Conservation (phyloP, 1,140 invertebrate species). For the Ceratina japonica region DNA sequence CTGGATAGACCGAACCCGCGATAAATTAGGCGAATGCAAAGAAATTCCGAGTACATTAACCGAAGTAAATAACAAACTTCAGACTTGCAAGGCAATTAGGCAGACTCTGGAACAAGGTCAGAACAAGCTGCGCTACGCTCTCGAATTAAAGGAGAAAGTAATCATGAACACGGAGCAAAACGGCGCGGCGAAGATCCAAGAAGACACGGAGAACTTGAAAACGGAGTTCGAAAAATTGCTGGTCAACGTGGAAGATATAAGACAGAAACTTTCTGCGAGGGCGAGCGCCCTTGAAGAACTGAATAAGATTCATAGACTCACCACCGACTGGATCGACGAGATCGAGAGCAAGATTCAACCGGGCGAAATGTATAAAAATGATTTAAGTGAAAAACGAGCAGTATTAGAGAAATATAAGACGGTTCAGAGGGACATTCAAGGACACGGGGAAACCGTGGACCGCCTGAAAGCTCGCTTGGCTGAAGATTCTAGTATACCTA, state of each 20-base stretch:
- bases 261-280: constrained; percentile 85
- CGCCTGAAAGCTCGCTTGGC: constrained; percentile 84
- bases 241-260: constrained; percentile 88
- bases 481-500: constrained; percentile 84
- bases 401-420: constrained; percentile 90
- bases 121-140: constrained; percentile 92
- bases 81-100: constrained; percentile 90
- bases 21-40: constrained; percentile 88
- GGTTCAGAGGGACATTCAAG: constrained; percentile 87
- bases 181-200: constrained; percentile 92
- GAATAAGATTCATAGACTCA: constrained; percentile 88
- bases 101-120: constrained; percentile 94
- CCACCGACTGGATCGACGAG: constrained; percentile 92
- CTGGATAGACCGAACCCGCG: constrained; percentile 92
- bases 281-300: constrained; percentile 90
- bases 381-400: constrained; percentile 94
- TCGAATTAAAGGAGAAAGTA: constrained; percentile 95
- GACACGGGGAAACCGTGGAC: constrained; percentile 87
- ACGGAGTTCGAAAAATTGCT: constrained; percentile 93
- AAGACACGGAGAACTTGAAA: constrained; percentile 92
- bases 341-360: constrained; percentile 89
- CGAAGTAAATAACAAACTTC: constrained; percentile 91
- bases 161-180: constrained; percentile 94
- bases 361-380: constrained; percentile 86
- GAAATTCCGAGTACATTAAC: constrained; percentile 87